Conservation (phyloP, 2,888 invertebrate genomes). For the Cerceris rybyensis region DNA sequence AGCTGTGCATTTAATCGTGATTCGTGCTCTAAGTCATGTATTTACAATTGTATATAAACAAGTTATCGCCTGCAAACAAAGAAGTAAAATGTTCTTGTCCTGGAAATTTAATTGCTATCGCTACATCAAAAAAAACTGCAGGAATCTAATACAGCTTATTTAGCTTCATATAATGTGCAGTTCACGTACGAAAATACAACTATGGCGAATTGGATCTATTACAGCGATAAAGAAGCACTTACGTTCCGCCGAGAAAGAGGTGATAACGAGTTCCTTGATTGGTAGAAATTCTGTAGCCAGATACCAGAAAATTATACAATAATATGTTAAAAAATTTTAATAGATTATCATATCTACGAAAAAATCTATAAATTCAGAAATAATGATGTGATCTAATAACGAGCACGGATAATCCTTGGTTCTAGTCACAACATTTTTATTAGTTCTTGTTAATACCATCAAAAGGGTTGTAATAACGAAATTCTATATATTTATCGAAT, state of each 20-base stretch:
- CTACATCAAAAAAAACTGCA: background rate
- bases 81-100: background rate
- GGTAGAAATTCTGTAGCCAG: background rate
- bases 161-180: constrained; percentile 6
- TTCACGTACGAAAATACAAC: constrained; percentile 6
- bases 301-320: background rate
- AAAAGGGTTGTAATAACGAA: too few relatives aligned
- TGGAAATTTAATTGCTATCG: constrained; percentile 14
- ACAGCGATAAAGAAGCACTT: constrained; percentile 20
- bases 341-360: background rate
- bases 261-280: background rate
- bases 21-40: too few relatives aligned
- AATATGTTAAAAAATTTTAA: background rate
- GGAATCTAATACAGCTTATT: constrained; percentile 1
- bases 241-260: background rate
- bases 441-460: too few relatives aligned
- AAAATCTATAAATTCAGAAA: background rate
- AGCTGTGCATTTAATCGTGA: too few relatives aligned
- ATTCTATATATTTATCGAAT: too few relatives aligned
- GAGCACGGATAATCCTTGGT: too few relatives aligned
- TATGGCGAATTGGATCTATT: constrained; percentile 3
- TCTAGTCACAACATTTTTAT: too few relatives aligned
- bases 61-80: background rate
- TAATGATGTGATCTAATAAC: background rate
- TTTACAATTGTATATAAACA: background rate